Evolutionary conservation across 1,140 invertebrate species (phyloP).

Genomic region (Hypothenemus hampei): DNA sequence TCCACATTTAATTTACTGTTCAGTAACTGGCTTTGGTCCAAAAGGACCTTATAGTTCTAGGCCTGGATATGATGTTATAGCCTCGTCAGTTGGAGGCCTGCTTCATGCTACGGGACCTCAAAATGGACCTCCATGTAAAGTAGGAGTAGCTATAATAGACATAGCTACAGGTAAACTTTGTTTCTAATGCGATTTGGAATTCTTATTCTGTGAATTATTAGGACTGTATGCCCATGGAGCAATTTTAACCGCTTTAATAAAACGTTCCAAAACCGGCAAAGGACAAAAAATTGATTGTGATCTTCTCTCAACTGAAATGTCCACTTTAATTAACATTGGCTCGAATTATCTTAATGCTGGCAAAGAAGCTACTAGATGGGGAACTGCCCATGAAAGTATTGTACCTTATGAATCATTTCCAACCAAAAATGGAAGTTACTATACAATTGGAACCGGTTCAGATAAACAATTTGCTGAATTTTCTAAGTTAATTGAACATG

Average conservation of each 20-base stretch:
- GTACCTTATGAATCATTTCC: constrained; percentile 90
- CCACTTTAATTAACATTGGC: constrained; percentile 82
- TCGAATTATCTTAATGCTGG: constrained; percentile 88
- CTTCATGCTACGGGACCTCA: constrained; percentile 83
- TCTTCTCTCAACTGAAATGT: constrained; percentile 87
- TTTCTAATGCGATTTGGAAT: no score
- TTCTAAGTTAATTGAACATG: constrained; percentile 58
- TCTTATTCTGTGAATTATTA: no score
- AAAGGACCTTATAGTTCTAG: constrained; percentile 78
- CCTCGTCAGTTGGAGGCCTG: constrained; percentile 85
- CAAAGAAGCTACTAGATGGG: constrained; percentile 70
- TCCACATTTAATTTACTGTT: constrained; percentile 87
- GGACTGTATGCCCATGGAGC: constrained; percentile 94
- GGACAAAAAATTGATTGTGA: constrained; percentile 94
- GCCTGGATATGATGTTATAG: constrained; percentile 94
- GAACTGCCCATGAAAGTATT: constrained; percentile 90
- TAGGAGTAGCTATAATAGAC: constrained; percentile 91
- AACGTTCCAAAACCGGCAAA: constrained; percentile 67
- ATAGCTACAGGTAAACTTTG: constrained; percentile 60
- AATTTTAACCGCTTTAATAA: constrained; percentile 84
- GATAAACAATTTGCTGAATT: constrained; percentile 71
- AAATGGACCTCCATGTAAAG: constrained; percentile 82
- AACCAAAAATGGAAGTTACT: constrained; percentile 75
- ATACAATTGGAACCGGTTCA: constrained; percentile 80
- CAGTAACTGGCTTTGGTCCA: constrained; percentile 87